Conservation (phyloP, 2,113 vertebrate genomes). For the Xyrauchen texanus region DNA sequence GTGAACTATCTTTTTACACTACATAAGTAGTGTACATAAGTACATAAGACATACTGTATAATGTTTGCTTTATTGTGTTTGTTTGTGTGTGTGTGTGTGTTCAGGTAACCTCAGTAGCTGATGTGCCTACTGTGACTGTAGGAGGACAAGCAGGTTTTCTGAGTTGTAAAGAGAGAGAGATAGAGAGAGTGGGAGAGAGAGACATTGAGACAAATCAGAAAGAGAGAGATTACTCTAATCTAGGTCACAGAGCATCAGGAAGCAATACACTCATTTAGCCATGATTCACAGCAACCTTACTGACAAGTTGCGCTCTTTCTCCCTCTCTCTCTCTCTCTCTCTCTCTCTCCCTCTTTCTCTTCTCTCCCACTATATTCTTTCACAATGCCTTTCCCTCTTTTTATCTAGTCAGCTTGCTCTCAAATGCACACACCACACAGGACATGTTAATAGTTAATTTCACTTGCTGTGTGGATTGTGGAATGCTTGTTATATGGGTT, state of each 20-base stretch:
- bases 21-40: too few relatives aligned
- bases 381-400: too few relatives aligned
- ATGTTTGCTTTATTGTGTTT: conserved; percentile 1
- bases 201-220: conserved; percentile 8
- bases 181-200: conserved; percentile 14
- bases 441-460: conserved; percentile 43
- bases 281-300: conserved; percentile 64
- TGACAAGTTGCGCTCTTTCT: conserved; percentile 44
- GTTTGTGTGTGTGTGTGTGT: conserved; percentile 31
- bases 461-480: conserved; percentile 11
- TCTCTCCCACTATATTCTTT: too few relatives aligned
- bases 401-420: too few relatives aligned
- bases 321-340: conserved; percentile 3
- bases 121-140: conserved; percentile 9
- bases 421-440: not conserved
- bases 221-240: conserved; percentile 73
- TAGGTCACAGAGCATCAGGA: conserved; percentile 77
- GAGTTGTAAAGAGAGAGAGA: conserved; percentile 11
- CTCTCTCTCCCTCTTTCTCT: not conserved
- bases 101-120: conserved; percentile 28
- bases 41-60: conserved; percentile 1
- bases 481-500: conserved; percentile 26
- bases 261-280: conserved; percentile 72
- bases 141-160: conserved; percentile 36
- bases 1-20: not conserved